These are phyloP conservation scores for Chaetodon trifasciatus DNA, from an alignment of 2,797 vertebrate species.

Conservation along the genomic window DNA sequence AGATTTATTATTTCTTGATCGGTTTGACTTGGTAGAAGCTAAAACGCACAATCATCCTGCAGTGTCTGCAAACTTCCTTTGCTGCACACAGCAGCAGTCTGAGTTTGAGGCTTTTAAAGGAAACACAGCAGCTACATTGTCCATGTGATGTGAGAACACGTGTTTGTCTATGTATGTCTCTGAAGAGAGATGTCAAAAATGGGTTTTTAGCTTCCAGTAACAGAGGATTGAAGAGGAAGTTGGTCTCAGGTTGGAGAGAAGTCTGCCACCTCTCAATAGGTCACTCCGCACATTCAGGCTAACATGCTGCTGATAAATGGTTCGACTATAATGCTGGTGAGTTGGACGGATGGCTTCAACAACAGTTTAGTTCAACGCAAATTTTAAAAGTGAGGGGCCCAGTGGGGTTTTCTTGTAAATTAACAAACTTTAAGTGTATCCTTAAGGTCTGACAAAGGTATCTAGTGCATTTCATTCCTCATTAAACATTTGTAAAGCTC, in stretches of 20 bases:
- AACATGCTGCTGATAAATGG: neutral
- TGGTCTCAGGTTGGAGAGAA: constrained; percentile 35
- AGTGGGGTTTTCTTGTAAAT: neutral
- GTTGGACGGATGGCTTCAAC: neutral
- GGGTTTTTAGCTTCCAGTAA: neutral
- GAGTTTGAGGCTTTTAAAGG: neutral
- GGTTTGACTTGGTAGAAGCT: neutral
- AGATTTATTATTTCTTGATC: neutral
- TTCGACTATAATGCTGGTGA: neutral
- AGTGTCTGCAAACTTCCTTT: neutral
- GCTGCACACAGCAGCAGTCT: neutral
- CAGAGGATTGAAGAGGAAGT: constrained; percentile 51
- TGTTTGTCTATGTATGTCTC: constrained; percentile 3
- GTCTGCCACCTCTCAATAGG: neutral
- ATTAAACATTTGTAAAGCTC: neutral
- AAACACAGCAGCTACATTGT: neutral
- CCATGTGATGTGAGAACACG: neutral
- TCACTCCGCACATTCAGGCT: neutral
- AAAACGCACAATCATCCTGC: neutral
- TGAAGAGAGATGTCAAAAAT: neutral
- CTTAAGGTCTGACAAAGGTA: neutral
- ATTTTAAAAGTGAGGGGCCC: neutral
- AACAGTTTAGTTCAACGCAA: neutral
- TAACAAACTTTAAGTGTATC: no score
- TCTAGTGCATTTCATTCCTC: neutral